Percentiles rank a stretch among this genome's conserved stretches.
These are phyloP conservation scores for Sula dactylatra DNA, from an alignment of 2,113 vertebrate species.

Conservation along the genomic window DNA sequence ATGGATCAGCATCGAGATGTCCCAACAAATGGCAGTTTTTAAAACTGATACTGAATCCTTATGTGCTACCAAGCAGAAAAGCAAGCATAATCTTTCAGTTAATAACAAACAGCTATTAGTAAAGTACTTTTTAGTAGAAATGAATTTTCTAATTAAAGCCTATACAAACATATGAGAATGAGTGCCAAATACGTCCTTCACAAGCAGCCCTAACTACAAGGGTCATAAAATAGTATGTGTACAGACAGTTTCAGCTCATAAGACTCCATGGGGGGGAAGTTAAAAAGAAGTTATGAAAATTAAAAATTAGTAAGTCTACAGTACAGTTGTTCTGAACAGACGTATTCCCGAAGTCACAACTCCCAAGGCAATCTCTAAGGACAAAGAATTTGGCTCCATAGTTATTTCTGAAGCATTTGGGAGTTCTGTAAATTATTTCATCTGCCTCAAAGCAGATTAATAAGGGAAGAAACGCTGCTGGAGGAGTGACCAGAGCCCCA, in stretches of 20 bases:
- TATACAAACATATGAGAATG: not conserved
- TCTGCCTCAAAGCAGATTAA: not conserved
- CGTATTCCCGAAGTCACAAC: not conserved
- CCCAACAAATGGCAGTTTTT: conserved; percentile 16
- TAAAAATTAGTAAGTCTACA: conserved; percentile 27
- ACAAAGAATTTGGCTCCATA: not conserved
- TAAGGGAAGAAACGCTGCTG: not conserved
- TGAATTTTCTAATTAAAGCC: conserved; percentile 13
- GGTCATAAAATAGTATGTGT: not conserved
- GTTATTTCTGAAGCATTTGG: not conserved
- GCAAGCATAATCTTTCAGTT: not conserved
- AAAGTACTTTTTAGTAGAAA: not conserved
- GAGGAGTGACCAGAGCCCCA: not conserved
- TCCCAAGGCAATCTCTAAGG: not conserved
- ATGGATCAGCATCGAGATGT: conserved; percentile 5
- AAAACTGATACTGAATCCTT: not conserved
- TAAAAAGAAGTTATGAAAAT: conserved; percentile 13
- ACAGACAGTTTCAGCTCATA: not conserved
- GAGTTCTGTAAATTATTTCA: not conserved
- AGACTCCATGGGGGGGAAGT: not conserved
- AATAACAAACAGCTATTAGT: not conserved
- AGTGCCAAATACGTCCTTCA: not conserved
- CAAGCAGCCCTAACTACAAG: not conserved
- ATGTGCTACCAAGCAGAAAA: not conserved
- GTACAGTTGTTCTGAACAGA: not conserved